Base-by-base conservation (phyloP, 2,797 vertebrate genomes). In the Eidolon dupreanum region DNA sequence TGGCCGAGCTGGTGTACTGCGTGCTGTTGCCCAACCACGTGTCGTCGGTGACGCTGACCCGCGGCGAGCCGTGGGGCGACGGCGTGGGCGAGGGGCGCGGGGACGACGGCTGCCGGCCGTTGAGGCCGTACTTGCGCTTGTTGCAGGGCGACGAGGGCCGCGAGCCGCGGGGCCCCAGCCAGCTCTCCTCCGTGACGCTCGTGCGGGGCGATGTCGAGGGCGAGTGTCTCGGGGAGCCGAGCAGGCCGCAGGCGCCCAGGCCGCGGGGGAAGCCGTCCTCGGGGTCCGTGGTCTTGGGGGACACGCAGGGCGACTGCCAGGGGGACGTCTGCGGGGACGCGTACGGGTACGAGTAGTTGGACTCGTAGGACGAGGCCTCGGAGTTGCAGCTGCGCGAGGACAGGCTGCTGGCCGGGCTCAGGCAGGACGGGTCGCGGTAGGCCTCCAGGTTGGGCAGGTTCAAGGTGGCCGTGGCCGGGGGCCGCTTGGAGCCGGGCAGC, bases 301-400 rank as follows among this genome's bases (percentile, higher is more conserved):
- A 99, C 94, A 99, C 99, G 0, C 99, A 99, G 0, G 99, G 99
- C 0, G 99, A 99, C 98, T 99, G 99, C 99, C 99, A 99, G 0
- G 99, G 99, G 0, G 99, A 99, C 51, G 99, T 99, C 98, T 99
- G 99, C 0, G 99, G 99, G 0, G 99, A 99, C 66, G 99, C 99
- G 1, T 99, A 99, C 0, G 99, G 99, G 97, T 99, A 99, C 0
- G 99, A 99, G 97, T 99, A 99, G 98, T 99, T 98, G 0, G 99
- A 99, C 97, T 99, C 99, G 0, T 99, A 99, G 79, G 99, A 99
- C 8, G 99, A 99, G 0, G 99, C 99, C 74, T 99, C 99, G 0
- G 99, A 99, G 97, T 99, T 99, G 98, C 99, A 99, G 98, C 99
- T 99, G 84, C 99, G 99, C 0, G 99, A 99, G 9, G 99, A 99